Conservation (phyloP, 2,888 invertebrate genomes). For the Dromius quadrimaculatus region DNA sequence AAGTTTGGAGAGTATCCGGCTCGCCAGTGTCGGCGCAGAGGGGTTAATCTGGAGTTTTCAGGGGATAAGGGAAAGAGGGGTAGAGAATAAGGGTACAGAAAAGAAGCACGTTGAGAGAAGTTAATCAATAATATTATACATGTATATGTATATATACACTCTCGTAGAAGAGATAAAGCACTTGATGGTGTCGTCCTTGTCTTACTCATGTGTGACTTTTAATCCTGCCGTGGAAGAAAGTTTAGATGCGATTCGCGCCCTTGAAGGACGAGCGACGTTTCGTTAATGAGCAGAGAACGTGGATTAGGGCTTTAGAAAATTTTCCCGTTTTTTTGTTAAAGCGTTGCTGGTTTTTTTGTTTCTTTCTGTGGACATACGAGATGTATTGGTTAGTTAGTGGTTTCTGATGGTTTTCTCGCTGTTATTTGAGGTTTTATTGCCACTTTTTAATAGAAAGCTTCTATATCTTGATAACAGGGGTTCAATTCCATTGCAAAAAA, state of each 20-base stretch:
- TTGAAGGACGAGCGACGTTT: slow-evolving; percentile 22
- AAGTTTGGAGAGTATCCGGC: no score
- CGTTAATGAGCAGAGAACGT: slow-evolving; percentile 40
- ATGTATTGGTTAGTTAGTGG: slow-evolving; percentile 39
- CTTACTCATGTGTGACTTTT: slow-evolving; percentile 49
- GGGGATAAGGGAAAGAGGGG: slow-evolving; percentile 46
- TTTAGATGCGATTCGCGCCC: slow-evolving; percentile 35
- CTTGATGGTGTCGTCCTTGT: slow-evolving; percentile 32
- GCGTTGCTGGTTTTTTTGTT: slow-evolving; percentile 35
- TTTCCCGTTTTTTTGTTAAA: slow-evolving; percentile 42
- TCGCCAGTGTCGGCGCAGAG: no score
- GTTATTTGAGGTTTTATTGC: no score
- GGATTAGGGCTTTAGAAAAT: slow-evolving; percentile 48
- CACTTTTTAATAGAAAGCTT: no score
- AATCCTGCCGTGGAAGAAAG: slow-evolving; percentile 44
- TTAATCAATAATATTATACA: slow-evolving; percentile 60
- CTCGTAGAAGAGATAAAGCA: slow-evolving; percentile 36
- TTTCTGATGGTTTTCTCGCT: slow-evolving; percentile 28
- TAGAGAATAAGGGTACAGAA: slow-evolving; percentile 58
- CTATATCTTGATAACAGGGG: no score
- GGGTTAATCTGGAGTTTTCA: background rate
- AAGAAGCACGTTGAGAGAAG: slow-evolving; percentile 58
- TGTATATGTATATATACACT: slow-evolving; percentile 54
- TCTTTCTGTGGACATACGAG: slow-evolving; percentile 22
- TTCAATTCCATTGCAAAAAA: no score